These are phyloP conservation scores for Thripadectes ignobilis DNA, from an alignment of 2,797 vertebrate species.

Conservation along the genomic window DNA sequence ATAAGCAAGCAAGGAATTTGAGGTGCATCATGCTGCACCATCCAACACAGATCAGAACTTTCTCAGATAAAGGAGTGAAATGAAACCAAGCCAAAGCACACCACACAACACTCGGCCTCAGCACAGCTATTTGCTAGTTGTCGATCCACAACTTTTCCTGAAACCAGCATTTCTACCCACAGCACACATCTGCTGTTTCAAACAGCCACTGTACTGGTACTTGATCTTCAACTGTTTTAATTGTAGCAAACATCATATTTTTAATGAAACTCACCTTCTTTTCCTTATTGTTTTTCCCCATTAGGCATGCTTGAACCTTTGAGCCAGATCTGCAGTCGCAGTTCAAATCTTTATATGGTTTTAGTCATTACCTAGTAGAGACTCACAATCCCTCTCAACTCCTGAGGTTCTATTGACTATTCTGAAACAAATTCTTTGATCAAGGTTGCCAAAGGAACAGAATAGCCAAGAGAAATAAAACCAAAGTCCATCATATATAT, in stretches of 20 bases:
- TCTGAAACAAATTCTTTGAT: constrained; percentile 15
- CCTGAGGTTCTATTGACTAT: neutral
- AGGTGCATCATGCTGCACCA: neutral
- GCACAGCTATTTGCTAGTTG: neutral
- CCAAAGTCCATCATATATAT: neutral
- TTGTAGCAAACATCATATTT: neutral
- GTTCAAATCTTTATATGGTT: neutral
- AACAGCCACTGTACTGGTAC: neutral
- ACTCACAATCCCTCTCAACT: neutral
- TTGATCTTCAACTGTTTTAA: neutral
- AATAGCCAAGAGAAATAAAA: constrained; percentile 24
- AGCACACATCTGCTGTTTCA: neutral
- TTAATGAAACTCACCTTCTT: neutral
- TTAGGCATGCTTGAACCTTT: neutral
- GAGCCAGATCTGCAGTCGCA: neutral
- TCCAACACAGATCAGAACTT: neutral
- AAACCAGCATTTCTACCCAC: neutral
- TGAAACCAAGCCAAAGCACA: neutral
- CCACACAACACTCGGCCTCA: neutral
- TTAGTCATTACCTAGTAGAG: neutral
- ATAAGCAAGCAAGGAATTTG: neutral
- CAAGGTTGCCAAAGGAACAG: neutral
- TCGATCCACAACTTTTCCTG: neutral
- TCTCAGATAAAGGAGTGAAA: neutral
- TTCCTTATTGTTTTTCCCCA: neutral